Evolutionary conservation across 2,113 vertebrate genomes (phyloP), one percentile per base, ranked within the genome.

Genomic region (Dasyurus viverrinus): DNA sequence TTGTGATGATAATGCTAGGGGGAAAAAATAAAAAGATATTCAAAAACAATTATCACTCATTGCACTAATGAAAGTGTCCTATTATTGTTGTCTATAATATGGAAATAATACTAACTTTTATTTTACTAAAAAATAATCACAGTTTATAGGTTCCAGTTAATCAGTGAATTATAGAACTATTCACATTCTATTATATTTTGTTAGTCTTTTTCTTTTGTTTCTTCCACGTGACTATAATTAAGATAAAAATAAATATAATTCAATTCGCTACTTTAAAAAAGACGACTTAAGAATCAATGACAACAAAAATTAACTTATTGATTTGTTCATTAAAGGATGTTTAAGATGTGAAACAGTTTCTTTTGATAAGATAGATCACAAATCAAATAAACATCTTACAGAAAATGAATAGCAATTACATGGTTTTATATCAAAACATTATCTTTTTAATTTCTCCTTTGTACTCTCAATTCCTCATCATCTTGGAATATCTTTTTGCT

Each of bases 251-350:
- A 96, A 94, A 91, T 95, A 50, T 89, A 97, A 48, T 60, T 22
- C 92, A 92, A 2, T n/a, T 97, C 53, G 16, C 0, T 92, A 93
- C 91, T 93, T 97, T 96, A 93, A 16, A 42, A 97, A 76, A 54
- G 91, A 96, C 90, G 92, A 53, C 8, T 84, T 55, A 54, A 90
- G 53, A 95, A 92, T 97, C 55, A 96, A 93, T 95, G 94, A 25
- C 16, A 98, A 89, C 0, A 90, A 42, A 90, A 97, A 94, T 90
- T 93, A 54, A 96, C 22, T 90, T 96, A 98, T 92, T 96, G 94
- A 97, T 90, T 12, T 92, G 0, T 93, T 94, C 89, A 96, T 97
- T 98, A 97, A 97, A 95, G 48, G 23, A 95, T 95, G 92, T 50
- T 24, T 84, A 97, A 97, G 97, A 91, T n/a, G 26, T 10, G 16